These are phyloP conservation scores for Tubulanus polymorphus DNA, from an alignment of 2,888 invertebrate genomes.

Conservation along the genomic window DNA sequence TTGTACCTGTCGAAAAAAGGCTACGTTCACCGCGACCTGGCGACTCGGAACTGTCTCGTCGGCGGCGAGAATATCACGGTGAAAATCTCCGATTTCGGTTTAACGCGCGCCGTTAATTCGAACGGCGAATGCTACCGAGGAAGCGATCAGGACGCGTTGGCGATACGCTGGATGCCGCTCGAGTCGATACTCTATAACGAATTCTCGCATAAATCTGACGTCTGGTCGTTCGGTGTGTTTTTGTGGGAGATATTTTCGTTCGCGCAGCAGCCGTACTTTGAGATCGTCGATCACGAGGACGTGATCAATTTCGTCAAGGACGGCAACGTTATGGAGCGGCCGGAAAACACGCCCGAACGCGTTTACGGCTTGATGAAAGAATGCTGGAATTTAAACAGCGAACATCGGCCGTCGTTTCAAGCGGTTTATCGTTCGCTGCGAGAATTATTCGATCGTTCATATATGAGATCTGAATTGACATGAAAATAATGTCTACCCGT, in stretches of 20 bases:
- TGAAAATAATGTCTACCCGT: no score
- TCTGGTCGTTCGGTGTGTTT: slow-evolving; percentile 96
- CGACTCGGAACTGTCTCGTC: slow-evolving; percentile 91
- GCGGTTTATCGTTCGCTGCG: slow-evolving; percentile 56
- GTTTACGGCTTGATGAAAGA: slow-evolving; percentile 89
- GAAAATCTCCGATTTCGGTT: slow-evolving; percentile 95
- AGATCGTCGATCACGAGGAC: slow-evolving; percentile 95
- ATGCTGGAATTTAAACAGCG: slow-evolving; percentile 87
- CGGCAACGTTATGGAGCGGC: slow-evolving; percentile 83
- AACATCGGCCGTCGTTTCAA: slow-evolving; percentile 76
- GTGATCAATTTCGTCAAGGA: slow-evolving; percentile 92
- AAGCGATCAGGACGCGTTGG: slow-evolving; percentile 69
- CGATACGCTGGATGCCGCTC: slow-evolving; percentile 96
- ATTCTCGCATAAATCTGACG: slow-evolving; percentile 92
- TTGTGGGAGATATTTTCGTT: slow-evolving; percentile 97
- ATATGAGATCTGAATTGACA: no score
- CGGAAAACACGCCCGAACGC: slow-evolving; percentile 75
- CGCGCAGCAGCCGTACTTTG: slow-evolving; percentile 93
- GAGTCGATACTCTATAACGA: slow-evolving; percentile 95
- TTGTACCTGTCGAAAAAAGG: slow-evolving; percentile 88
- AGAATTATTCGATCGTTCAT: no score
- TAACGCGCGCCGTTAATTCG: slow-evolving; percentile 87
- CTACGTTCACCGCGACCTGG: slow-evolving; percentile 93
- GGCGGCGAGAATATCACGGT: slow-evolving; percentile 90
- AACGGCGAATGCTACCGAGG: slow-evolving; percentile 83